Percentiles rank a stretch among this genome's conserved stretches.
phyloP scores from a whole-genome alignment of 2,888 invertebrate genomes.

The Parapristionchus giblindavisi region DNA sequence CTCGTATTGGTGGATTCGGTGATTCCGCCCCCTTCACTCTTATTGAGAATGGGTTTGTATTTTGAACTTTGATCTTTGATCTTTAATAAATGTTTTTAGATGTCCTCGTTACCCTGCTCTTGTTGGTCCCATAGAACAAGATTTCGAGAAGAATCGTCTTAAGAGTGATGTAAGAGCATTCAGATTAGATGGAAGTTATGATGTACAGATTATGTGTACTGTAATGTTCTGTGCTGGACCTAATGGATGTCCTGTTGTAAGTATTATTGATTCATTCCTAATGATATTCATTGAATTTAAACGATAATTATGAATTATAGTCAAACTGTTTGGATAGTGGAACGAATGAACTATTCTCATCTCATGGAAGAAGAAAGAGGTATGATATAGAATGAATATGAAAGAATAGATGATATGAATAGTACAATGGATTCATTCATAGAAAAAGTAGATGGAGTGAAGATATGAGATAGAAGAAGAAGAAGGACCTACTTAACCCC shows the following conservation, averaged over 20 bases:
- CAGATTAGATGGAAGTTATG: constrained; percentile 69
- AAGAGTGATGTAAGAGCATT: constrained; percentile 69
- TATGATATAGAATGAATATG: constrained; percentile 18
- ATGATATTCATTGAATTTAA: constrained; percentile 13
- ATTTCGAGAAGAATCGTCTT: constrained; percentile 69
- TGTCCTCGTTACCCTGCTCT: constrained; percentile 69
- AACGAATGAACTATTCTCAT: constrained; percentile 69
- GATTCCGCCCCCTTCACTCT: constrained; percentile 69
- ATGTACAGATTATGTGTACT: constrained; percentile 69
- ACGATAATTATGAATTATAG: constrained; percentile 45
- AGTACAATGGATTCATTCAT: no score
- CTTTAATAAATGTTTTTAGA: constrained; percentile 42
- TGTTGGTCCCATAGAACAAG: constrained; percentile 69
- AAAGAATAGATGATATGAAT: background rate
- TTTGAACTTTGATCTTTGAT: no score
- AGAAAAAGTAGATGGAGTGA: constrained; percentile 2
- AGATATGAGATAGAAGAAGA: background rate
- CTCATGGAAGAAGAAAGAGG: constrained; percentile 69
- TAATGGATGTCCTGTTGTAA: constrained; percentile 68
- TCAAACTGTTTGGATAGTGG: constrained; percentile 70
- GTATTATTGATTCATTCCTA: constrained; percentile 12
- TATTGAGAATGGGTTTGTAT: constrained; percentile 67
- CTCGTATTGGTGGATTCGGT: constrained; percentile 68
- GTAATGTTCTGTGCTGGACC: constrained; percentile 70
- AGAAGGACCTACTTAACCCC: background rate